Evolutionary conservation across 2,888 invertebrate species (phyloP).

Genomic region (Atrina japonica): DNA sequence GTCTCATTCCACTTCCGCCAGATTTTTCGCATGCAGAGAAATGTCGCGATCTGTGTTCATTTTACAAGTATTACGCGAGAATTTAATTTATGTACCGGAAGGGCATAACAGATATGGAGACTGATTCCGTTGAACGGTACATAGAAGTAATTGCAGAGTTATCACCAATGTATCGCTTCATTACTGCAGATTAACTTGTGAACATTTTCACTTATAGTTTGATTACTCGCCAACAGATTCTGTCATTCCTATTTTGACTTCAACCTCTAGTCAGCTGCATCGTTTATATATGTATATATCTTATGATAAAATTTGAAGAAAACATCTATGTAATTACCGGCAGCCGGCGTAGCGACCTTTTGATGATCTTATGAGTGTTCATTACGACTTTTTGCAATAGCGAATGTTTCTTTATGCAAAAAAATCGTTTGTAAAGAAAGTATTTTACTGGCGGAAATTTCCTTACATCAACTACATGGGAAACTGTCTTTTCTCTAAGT

Average conservation of each 20-base stretch:
- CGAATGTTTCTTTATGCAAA: slow-evolving; percentile 23
- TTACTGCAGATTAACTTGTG: slow-evolving; percentile 13
- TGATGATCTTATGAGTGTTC: slow-evolving; percentile 28
- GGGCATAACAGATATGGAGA: slow-evolving; percentile 8
- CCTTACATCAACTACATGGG: slow-evolving; percentile 12
- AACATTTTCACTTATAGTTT: background rate
- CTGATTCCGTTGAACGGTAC: slow-evolving; percentile 3
- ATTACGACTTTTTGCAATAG: slow-evolving; percentile 17
- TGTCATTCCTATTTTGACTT: background rate
- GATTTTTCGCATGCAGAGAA: slow-evolving; percentile 10
- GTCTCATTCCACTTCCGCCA: slow-evolving; percentile 11
- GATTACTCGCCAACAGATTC: background rate
- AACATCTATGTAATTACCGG: slow-evolving; percentile 12
- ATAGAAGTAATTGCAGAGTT: slow-evolving; percentile 8
- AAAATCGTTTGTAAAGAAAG: slow-evolving; percentile 1
- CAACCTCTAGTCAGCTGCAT: background rate
- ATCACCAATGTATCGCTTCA: slow-evolving; percentile 17
- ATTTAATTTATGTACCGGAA: slow-evolving; percentile 25
- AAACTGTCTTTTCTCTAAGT: slow-evolving; percentile 17
- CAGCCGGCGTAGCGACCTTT: slow-evolving; percentile 30
- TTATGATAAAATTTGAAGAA: background rate
- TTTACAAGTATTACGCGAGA: slow-evolving; percentile 21
- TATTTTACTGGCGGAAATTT: slow-evolving; percentile 13
- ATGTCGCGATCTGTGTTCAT: slow-evolving; percentile 9
- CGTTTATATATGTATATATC: background rate